Evolutionary conservation across 1,140 invertebrate genomes (phyloP).

Genomic region (Aphaenogaster rudis): DNA sequence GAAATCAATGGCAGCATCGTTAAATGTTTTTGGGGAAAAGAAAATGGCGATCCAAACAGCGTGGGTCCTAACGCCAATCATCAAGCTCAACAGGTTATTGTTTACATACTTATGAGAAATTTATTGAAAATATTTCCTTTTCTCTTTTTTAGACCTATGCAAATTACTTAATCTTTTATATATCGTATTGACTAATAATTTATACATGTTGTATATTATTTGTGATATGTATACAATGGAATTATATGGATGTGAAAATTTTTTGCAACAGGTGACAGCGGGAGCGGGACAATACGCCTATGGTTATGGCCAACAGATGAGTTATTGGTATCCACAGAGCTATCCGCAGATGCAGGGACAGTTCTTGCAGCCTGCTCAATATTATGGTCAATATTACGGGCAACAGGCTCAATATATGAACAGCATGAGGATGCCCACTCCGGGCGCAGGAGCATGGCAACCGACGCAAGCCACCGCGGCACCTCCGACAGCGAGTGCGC

Average conservation of each 20-base stretch:
- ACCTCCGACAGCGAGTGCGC: constrained; percentile 86
- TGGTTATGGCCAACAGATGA: constrained; percentile 91
- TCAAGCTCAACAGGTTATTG: constrained; percentile 87
- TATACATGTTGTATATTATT: neutral
- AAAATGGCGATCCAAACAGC: constrained; percentile 92
- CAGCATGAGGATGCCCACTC: constrained; percentile 88
- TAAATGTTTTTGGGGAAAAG: constrained; percentile 99
- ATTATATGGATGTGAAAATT: neutral
- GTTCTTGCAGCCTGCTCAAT: constrained; percentile 83
- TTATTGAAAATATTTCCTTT: constrained; percentile 3
- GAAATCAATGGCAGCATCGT: constrained; percentile 98
- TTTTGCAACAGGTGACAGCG: constrained; percentile 81
- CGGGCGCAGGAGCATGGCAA: constrained; percentile 87
- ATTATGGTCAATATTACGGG: constrained; percentile 88
- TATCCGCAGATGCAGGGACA: constrained; percentile 88
- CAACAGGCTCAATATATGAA: constrained; percentile 87
- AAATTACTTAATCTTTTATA: neutral
- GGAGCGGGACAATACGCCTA: constrained; percentile 90
- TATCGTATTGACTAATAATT: neutral
- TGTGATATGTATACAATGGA: neutral
- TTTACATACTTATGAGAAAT: neutral
- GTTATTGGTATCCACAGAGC: constrained; percentile 93
- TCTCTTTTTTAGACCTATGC: neutral
- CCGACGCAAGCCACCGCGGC: constrained; percentile 86
- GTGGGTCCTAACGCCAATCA: constrained; percentile 87